Conservation (phyloP, 2,888 invertebrate species). For the Platycnemis pennipes region DNA sequence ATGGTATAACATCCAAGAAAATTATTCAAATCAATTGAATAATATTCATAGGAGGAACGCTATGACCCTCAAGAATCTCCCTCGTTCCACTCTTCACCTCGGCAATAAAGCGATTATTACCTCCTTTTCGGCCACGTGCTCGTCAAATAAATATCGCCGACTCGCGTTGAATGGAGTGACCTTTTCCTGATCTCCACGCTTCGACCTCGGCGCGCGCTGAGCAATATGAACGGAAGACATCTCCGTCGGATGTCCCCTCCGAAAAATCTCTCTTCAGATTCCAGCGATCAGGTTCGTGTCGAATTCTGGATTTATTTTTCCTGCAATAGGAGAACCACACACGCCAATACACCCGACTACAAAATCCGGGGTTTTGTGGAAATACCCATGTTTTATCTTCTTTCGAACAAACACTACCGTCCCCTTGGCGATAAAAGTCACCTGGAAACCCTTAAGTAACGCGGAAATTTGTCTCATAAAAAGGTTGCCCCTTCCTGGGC, state of each 20-base stretch:
- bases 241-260: not conserved
- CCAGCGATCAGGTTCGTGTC: not conserved
- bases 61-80: too few relatives aligned
- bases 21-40: too few relatives aligned
- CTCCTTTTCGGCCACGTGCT: not conserved
- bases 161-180: not conserved
- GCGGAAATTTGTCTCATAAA: conserved; percentile 28
- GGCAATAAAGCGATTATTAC: too few relatives aligned
- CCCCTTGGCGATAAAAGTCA: conserved; percentile 14
- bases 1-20: too few relatives aligned
- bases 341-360: not conserved
- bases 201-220: not conserved
- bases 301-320: not conserved
- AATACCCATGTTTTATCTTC: not conserved
- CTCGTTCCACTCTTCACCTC: too few relatives aligned
- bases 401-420: not conserved
- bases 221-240: not conserved
- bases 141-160: not conserved
- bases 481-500: not conserved
- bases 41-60: too few relatives aligned
- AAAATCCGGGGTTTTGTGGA: not conserved
- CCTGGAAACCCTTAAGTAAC: conserved; percentile 39
- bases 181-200: not conserved
- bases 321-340: not conserved
- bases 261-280: not conserved